Base-by-base conservation (phyloP, 2,797 vertebrate species). In the Esox lucius region DNA sequence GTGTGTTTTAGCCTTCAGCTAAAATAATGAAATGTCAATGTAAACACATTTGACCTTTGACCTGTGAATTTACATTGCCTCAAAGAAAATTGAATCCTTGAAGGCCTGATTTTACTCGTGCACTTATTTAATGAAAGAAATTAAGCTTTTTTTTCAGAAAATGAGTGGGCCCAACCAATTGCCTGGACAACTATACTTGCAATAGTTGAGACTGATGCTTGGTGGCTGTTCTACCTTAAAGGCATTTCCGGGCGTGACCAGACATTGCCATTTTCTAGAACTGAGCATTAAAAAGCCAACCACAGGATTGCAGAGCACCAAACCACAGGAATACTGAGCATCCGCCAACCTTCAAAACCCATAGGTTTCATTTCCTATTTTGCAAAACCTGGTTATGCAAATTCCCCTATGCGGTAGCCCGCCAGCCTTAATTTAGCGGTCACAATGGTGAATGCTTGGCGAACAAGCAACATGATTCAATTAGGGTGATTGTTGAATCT, bases 231-330 rank as follows among this genome's bases (percentile, higher is more conserved):
- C 87, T 88, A 88, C 88, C 86, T 89, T 83, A 67, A 77, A 88
- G 85, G 87, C 83, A 91, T 91, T 90, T 91, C 90, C 90, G 89
- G 86, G 87, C 82, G 83, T 89, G 90, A 90, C 89, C 87, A 85
- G 86, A 86, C 71, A 84, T 84, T 75, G 82, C 83, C 76, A 71
- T 87, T 88, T 86, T 81, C 77, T 70, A 68, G 80, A 86, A 91
- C 89, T 84, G 87, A 80, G 80, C 86, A 85, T 86, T 81, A 85
- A 86, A 87, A 76, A 80, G 78, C 85, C 24, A 22, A 65, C 89
- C 87, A 76, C 88, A 90, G 71, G 69, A 82, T 81, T 77, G 67
- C 12, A 11, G 26, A 82, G 76, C 65, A 79, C 87, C 85, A 91
- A 83, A 89, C 91, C 91, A 89, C 89, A 91, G 87, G 87, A 90